A percentile compares a stretch with the other conserved stretches of the same genome.
Evolutionary conservation across 2,888 invertebrate species (phyloP).

Genomic region (Chirona hameri): DNA sequence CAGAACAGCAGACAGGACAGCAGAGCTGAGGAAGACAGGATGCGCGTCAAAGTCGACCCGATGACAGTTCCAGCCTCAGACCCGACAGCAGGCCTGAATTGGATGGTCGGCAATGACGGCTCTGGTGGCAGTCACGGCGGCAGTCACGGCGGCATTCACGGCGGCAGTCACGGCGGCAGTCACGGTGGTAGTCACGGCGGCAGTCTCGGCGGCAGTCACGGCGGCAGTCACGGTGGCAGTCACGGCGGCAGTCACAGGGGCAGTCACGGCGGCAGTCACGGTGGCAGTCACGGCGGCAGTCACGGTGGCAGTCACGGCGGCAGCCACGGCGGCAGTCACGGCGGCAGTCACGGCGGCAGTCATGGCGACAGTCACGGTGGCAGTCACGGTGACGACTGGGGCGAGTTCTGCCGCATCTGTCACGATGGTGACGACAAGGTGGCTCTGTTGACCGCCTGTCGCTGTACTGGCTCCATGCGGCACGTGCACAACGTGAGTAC

Average conservation of each 20-base stretch:
- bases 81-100: neutral
- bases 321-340: neutral
- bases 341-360: neutral
- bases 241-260: too few relatives aligned
- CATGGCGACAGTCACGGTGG: neutral
- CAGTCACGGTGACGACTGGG: neutral
- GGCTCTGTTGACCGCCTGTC: constrained; percentile 54
- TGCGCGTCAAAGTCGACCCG: neutral
- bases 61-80: neutral
- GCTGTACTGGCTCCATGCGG: constrained; percentile 66
- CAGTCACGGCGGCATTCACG: neutral
- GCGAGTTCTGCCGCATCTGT: constrained; percentile 49
- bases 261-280: too few relatives aligned
- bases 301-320: too few relatives aligned
- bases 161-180: too few relatives aligned
- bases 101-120: neutral
- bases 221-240: too few relatives aligned
- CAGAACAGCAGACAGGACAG: neutral
- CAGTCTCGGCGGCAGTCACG: too few relatives aligned
- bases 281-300: too few relatives aligned
- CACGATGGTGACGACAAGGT: constrained; percentile 48
- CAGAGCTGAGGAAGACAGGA: neutral
- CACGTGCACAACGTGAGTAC: constrained; percentile 56
- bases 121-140: neutral
- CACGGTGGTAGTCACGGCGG: too few relatives aligned